Base-by-base conservation (phyloP, 2,113 vertebrate genomes). In the Phylloscopus trochilus region DNA sequence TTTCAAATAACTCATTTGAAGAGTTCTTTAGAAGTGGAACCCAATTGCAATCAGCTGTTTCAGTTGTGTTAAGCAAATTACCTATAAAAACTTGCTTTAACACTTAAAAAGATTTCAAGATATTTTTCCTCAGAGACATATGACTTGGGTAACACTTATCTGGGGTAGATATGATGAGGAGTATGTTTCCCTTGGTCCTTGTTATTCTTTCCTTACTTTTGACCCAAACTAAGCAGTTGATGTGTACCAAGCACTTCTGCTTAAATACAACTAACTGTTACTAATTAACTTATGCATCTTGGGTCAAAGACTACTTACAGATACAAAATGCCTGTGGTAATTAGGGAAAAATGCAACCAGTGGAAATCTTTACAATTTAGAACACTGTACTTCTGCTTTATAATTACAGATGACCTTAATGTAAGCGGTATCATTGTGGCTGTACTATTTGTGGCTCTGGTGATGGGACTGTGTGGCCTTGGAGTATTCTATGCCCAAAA, bases 401-500 rank as follows among this genome's bases (percentile, higher is more conserved):
- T 68, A 67, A 64, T 96, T 96, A 63, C 95, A 99, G 99, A 99
- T 97, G 98, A 99, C 77, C 96, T 99, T 90, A 99, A 99, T 64
- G 14, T 98, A 95, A 97, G 97, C 0, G 97, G 97, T 43, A 97
- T 99, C 91, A 98, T 99, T 51, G 97, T 97, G 44, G 98, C 98
- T 20, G 98, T 98, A 18, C 97, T 98, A 18, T 95, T 97, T 44
- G 98, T 98, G 56, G 87, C 96, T 87, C 78, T 98, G 27, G 96
- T 99, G 79, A 78, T 99, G 77, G 91, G 98, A 52, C 30, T 98
- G 30, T 99, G 98, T 97, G 98, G 98, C 95, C 97, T 99, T 87
- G 98, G 98, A 49, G 97, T 98, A 90, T 99, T 98, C 94, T 98
- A 98, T 68, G 99, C 98, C 92, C 98, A 98, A 93, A 98, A 97